Conservation (phyloP, 2,113 vertebrate species). For the Oophaga pumilio region DNA sequence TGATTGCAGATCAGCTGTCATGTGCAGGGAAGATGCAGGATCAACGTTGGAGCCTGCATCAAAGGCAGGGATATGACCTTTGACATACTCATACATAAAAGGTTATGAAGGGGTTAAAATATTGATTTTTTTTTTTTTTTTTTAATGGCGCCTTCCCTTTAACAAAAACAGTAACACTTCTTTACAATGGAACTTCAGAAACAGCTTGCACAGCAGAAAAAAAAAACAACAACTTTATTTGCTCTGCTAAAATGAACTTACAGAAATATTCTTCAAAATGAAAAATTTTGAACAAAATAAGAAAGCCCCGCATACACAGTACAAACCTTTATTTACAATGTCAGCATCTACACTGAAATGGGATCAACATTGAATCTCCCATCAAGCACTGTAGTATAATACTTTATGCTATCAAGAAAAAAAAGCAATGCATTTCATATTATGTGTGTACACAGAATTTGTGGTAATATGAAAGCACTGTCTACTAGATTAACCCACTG, state of each 20-base stretch:
- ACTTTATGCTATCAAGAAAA: constrained; percentile 10
- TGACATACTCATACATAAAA: no score
- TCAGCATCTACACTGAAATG: constrained; percentile 21
- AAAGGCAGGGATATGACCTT: no score
- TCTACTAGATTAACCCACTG: neutral
- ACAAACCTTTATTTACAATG: constrained; percentile 55
- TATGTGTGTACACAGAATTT: neutral
- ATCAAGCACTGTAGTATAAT: constrained; percentile 24
- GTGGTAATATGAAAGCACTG: neutral
- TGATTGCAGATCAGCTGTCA: no score
- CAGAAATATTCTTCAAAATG: constrained; percentile 18
- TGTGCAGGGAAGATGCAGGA: no score
- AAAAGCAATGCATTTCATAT: neutral
- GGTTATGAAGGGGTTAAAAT: no score
- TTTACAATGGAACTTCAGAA: neutral
- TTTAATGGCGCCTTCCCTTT: no score
- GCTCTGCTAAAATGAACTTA: constrained; percentile 30
- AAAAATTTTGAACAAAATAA: constrained; percentile 12
- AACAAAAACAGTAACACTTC: no score
- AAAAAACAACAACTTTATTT: constrained; percentile 42
- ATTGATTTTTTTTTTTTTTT: no score
- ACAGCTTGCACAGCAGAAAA: neutral
- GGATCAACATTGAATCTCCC: neutral
- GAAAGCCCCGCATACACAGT: constrained; percentile 5
- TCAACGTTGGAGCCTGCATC: no score